Evolutionary conservation across 2,113 vertebrate genomes (phyloP), one percentile per base, ranked within the genome.

Genomic region (Chiloscyllium plagiosum): DNA sequence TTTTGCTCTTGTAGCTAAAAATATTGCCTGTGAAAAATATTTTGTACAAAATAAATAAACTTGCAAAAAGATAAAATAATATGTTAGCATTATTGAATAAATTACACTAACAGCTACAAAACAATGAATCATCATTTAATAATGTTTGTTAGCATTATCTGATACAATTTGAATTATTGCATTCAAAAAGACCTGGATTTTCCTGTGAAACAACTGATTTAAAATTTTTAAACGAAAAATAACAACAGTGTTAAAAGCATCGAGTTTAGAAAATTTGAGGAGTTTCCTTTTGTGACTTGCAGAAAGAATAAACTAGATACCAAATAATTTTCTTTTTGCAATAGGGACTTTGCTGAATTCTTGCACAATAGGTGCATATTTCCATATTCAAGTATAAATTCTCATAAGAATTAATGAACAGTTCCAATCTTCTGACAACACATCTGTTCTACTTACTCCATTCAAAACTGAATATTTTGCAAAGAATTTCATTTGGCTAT

Each of bases 1-100:
- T 72, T 66, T 95, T 70, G 68, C 68, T 95, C 94, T 95, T 95
- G 94, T 69, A 95, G 94, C 94, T 95, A 95, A 76, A 95, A 68
- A 47, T 47, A 47, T 72, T 7, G 26, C 94, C 47, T 72, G 8
- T 50, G 69, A 70, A 95, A 12, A 95, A 76, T 95, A 47, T 76
- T 19, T 95, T 72, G 72, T 17, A 95, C 8, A 95, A 50, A 95
- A 50, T 29, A 26, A 50, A 50, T 26, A 95, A n/a, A 52, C 52
- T n/a, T 95, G 26, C 22, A 52, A 50, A 33, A 72, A 52, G 50
- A 6, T 95, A 72, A 93, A 42, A 72, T 69, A 4, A 72, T 50
- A 72, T 72, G 72, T 95, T 47, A 15, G 72, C 17, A 47, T 72
- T 52, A 72, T 76, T 72, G 50, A 72, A 76, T 72, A 95, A 42